Conservation (phyloP, 2,888 invertebrate genomes). For the Anoncus sp. region DNA sequence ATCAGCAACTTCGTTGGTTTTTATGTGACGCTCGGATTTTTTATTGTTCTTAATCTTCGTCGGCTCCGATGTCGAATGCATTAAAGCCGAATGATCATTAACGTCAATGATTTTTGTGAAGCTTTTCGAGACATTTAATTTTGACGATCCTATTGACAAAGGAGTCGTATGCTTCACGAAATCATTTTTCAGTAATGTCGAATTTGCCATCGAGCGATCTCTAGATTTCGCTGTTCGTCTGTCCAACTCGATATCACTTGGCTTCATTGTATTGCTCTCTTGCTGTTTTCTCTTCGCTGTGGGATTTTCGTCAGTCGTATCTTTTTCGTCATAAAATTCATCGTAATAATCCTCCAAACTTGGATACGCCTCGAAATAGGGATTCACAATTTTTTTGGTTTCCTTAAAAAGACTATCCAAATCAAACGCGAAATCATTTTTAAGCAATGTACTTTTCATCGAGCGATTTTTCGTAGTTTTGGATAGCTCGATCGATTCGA, state of each 20-base stretch:
- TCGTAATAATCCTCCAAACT: no score
- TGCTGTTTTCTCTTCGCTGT: no score
- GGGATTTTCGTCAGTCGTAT: no score
- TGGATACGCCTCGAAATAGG: no score
- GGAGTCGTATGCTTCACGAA: not conserved
- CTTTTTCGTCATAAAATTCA: no score
- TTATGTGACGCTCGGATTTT: not conserved
- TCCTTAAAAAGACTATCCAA: no score
- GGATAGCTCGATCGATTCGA: conserved; percentile 20
- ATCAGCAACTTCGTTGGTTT: conserved; percentile 5
- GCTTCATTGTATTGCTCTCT: no score
- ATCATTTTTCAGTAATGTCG: not conserved
- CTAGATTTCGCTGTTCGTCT: no score
- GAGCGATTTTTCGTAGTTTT: not conserved
- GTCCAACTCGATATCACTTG: no score
- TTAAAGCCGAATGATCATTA: not conserved
- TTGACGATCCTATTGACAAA: not conserved
- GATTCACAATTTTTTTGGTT: no score
- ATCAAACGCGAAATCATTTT: not conserved
- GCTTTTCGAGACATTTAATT: not conserved
- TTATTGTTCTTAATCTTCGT: not conserved
- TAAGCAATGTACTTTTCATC: not conserved
- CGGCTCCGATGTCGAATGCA: not conserved
- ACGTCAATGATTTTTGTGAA: not conserved
- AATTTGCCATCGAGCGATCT: not conserved